Evolutionary conservation across 2,113 vertebrate species (phyloP).

Genomic region (Orycteropus afer): DNA sequence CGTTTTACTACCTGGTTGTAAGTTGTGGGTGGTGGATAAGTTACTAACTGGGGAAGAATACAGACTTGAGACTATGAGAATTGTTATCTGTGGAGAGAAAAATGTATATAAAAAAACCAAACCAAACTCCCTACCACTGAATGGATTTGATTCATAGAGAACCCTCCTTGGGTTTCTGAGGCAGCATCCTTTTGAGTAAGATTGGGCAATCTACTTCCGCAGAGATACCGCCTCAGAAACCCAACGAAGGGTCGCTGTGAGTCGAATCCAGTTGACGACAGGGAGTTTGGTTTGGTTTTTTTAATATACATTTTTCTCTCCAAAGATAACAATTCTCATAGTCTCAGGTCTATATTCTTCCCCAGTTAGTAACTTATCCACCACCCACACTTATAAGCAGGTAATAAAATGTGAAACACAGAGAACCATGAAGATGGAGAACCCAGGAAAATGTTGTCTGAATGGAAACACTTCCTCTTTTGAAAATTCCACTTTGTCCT

Average conservation of each 20-base stretch:
- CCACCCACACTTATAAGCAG: not conserved
- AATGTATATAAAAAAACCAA: not conserved
- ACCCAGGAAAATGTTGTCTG: not conserved
- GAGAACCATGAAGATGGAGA: not conserved
- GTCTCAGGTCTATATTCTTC: not conserved
- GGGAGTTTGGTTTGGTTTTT: too few species aligned
- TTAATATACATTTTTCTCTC: not conserved
- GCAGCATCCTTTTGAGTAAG: too few species aligned
- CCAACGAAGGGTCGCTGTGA: too few species aligned
- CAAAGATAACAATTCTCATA: not conserved
- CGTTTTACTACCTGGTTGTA: not conserved
- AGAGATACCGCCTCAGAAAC: too few species aligned
- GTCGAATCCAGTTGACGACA: too few species aligned
- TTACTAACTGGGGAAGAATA: not conserved
- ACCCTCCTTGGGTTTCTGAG: too few species aligned
- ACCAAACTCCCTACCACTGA: too few species aligned
- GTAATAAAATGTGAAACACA: not conserved
- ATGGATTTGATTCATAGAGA: too few species aligned
- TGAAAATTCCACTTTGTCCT: constrained; percentile 25
- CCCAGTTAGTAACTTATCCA: not conserved
- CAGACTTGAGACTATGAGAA: not conserved
- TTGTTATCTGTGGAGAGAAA: constrained; percentile 13
- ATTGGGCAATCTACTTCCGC: too few species aligned
- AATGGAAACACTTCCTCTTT: not conserved
- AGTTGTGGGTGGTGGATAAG: not conserved